Conservation (phyloP, 92 coral and sea anemone species). For the Porites evermanni region DNA sequence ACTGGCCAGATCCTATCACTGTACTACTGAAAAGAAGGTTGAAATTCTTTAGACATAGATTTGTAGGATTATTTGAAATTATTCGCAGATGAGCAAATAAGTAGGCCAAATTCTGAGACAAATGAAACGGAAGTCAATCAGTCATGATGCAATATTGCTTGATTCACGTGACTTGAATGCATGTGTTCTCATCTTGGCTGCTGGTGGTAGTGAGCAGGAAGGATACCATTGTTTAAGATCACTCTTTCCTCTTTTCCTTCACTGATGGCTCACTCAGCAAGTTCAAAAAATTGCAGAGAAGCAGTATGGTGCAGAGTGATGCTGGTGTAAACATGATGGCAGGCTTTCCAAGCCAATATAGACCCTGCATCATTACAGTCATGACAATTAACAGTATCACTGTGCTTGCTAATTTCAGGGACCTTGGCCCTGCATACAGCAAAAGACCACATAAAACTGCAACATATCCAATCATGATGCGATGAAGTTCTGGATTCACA, state of each 20-base stretch:
- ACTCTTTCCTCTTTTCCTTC: constrained; percentile 31
- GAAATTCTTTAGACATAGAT: too few relatives aligned
- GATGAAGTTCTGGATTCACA: constrained; percentile 56
- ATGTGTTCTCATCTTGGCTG: not conserved
- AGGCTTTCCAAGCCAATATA: constrained; percentile 52
- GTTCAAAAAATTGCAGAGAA: constrained; percentile 9
- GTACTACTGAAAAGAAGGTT: too few relatives aligned
- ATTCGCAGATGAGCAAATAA: too few relatives aligned
- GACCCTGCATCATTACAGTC: constrained; percentile 66
- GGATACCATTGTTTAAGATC: not conserved
- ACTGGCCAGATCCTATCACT: too few relatives aligned
- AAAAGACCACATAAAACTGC: constrained; percentile 70
- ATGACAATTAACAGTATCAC: constrained; percentile 63
- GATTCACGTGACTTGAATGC: not conserved
- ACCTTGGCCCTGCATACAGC: constrained; percentile 65
- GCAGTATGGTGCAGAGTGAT: constrained; percentile 35
- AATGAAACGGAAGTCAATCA: too few relatives aligned
- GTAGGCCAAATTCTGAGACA: too few relatives aligned
- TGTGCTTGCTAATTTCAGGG: constrained; percentile 52
- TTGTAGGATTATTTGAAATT: too few relatives aligned
- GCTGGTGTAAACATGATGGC: constrained; percentile 44
- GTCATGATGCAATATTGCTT: too few relatives aligned
- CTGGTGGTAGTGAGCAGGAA: not conserved
- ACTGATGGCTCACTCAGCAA: constrained; percentile 15
- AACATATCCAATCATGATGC: constrained; percentile 66